Base-by-base conservation (phyloP, 2,797 vertebrate species). In the Enteromius argenteus region DNA sequence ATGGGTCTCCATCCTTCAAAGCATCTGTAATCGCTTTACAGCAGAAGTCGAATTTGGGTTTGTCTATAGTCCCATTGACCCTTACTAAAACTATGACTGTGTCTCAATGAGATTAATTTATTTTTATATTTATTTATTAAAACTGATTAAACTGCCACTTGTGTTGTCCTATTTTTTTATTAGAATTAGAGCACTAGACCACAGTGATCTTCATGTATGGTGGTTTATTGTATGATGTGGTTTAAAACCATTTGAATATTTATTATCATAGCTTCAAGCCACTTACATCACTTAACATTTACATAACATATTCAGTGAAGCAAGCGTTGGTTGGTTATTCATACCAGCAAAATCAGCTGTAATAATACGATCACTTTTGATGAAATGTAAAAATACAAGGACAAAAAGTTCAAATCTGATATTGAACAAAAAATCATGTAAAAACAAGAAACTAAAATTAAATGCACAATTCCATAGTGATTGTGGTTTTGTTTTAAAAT, bases 101-200 rank as follows among this genome's bases (percentile, higher is more conserved):
- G 85, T 88, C 87, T 90, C 85, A 87, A 89, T 89, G 86, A 91
- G 88, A 91, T 93, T 90, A 92, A 95, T 91, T 91, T 95, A 94
- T 95, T 94, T 95, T 94, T 95, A 89, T 95, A 94, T 95, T 95
- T 95, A 95, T 95, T 95, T 96, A 96, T 94, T 95, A 95, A 96
- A 96, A 93, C 60, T 2, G 66, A 90, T 90, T 93, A 88, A 93
- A 93, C 89, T 81, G 88, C 39, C 19, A 10, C 9, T 3, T 53
- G 4, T 71, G 53, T 86, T 49, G 42, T 49, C 8, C 74, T 84
- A 49, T 89, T 84, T 82, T 60, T 84, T 92, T 86, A 83, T 44
- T 30, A 42, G 15, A 30, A 78, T 32, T 37, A 68, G 30, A 15
- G 39, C 23, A 80, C 9, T 30, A 42, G 32, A 74, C 17, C n/a